Base-by-base conservation (phyloP, 2,888 invertebrate species). In the Leucania comma region DNA sequence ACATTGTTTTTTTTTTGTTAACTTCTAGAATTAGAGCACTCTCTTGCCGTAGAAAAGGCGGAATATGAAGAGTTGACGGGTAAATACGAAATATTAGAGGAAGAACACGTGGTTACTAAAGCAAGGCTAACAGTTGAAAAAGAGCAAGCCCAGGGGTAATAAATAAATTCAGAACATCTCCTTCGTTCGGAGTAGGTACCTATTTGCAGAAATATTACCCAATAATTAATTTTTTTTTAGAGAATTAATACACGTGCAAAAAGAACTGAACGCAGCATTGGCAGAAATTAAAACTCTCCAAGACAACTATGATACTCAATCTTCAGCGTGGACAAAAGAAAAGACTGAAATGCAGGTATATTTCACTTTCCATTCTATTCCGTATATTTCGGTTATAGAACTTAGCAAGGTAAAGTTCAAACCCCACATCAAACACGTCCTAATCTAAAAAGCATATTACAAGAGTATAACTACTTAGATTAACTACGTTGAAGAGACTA, bases 31-130 rank as follows among this genome's bases (percentile, higher is more conserved):
- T 90, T 98, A 69, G 98, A 98, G 90, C 96, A 96, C 83, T 97
- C 97, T 42, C 89, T 98, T 51, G 96, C 96, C 26, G 96, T 96
- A 61, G 97, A 98, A 89, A 97, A 97, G 78, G 97, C 97, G 79
- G 98, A 98, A 81, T 98, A 98, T 89, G 97, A 98, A 60, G 98
- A 98, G 84, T 94, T 99, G 66, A 98, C 98, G 42, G 96, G 97
- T 24, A 98, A 98, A 91, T 98, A 98, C 92, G 98, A 98, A 91
- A 96, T 97, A 75, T 92, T 99, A 50, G 98, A 98, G 89, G 98
- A 98, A 90, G 98, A 98, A 87, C 98, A 98, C 83, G 98, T 98
- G 0, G 97, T 98, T 0, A 97, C 98, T 75, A 98, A 98, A 93
- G 97, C 98, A 10, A 97, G 98, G 89, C 94, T 98, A 5, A 98